These are phyloP conservation scores for roundworm (Caenorhabditis elegans) DNA, from an alignment of 1,140 invertebrate genomes.

Conservation along the genomic window DNA sequence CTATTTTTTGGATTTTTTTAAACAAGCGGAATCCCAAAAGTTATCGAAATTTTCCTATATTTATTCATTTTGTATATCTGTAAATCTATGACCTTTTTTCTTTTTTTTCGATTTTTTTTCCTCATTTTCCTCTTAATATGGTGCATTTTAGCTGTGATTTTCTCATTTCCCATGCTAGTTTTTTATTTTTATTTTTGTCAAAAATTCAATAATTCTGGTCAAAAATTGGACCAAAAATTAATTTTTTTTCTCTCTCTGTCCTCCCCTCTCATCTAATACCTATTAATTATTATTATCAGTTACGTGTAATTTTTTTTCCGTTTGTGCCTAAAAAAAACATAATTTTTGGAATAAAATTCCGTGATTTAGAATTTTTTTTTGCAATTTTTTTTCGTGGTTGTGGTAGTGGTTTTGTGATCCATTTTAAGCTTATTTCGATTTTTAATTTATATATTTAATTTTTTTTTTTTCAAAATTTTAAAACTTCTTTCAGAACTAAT, in stretches of 20 bases:
- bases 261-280: too few relatives aligned
- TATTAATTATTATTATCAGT: neutral
- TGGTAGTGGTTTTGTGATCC: neutral
- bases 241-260: neutral
- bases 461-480: neutral
- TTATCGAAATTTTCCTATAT: too few relatives aligned
- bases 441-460: neutral
- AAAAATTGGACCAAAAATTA: too few relatives aligned
- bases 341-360: constrained; percentile 13
- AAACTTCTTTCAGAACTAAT: too few relatives aligned
- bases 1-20: too few relatives aligned
- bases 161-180: neutral
- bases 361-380: neutral
- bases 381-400: neutral
- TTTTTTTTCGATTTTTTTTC: neutral
- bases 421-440: neutral
- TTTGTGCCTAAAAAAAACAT: neutral
- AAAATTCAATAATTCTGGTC: too few relatives aligned
- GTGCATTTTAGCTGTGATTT: neutral
- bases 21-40: too few relatives aligned
- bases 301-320: neutral
- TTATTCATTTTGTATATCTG: neutral
- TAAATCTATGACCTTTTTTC: neutral
- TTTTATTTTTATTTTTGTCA: neutral
- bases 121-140: neutral